These are phyloP conservation scores for Brienomyrus brachyistius DNA, from an alignment of 2,113 vertebrate species.

Conservation along the genomic window DNA sequence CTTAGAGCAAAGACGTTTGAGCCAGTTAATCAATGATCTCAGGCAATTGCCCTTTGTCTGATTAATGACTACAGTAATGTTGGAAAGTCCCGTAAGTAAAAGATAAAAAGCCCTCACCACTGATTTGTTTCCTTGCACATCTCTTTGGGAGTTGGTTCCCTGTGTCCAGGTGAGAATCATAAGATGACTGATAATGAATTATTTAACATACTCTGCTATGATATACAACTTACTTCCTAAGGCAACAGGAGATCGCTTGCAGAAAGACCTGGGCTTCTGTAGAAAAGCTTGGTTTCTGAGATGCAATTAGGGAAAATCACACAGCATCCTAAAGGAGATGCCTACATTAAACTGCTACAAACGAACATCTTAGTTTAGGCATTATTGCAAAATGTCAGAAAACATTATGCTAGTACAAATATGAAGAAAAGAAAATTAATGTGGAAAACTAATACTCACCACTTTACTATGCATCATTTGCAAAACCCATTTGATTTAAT, in stretches of 20 bases:
- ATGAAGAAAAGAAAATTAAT: background rate
- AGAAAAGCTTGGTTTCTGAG: background rate
- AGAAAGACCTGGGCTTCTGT: background rate
- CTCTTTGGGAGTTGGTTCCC: background rate
- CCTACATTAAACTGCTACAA: background rate
- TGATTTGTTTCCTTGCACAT: background rate
- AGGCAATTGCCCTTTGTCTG: constrained; percentile 20
- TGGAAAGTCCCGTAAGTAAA: constrained; percentile 14
- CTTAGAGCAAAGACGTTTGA: constrained; percentile 1
- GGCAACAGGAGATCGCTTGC: background rate
- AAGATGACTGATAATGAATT: background rate
- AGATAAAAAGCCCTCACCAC: background rate
- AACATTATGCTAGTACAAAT: background rate
- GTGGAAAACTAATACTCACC: background rate
- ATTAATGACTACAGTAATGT: background rate
- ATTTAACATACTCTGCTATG: background rate
- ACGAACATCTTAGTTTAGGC: background rate
- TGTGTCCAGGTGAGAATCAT: background rate
- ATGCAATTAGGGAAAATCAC: background rate
- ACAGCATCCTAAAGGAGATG: background rate
- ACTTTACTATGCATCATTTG: background rate
- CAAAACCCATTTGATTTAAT: background rate
- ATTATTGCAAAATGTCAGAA: background rate
- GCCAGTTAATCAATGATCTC: constrained; percentile 55
- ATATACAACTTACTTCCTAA: background rate